These are phyloP conservation scores for Pogoniulus pusillus DNA, from an alignment of 2,797 vertebrate genomes.

Conservation along the genomic window DNA sequence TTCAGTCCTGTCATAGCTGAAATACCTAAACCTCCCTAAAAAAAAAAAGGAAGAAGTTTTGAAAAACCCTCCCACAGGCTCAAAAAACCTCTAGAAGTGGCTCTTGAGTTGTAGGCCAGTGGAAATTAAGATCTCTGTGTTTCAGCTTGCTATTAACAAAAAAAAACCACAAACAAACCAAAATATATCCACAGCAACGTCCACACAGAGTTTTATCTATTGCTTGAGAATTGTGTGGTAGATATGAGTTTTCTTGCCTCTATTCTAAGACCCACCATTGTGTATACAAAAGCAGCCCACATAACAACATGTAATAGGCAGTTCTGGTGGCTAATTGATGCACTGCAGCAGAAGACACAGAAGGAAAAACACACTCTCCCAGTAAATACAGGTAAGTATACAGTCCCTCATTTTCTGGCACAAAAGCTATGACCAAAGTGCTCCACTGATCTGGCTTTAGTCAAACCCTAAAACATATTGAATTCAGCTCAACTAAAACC, in stretches of 20 bases:
- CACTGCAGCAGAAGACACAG: not conserved
- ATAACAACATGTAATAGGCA: accelerated
- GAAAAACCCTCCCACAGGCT: not conserved
- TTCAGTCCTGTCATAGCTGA: constrained; percentile 60
- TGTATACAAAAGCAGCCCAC: not conserved
- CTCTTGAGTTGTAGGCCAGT: not conserved
- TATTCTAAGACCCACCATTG: not conserved
- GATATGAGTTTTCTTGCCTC: not conserved
- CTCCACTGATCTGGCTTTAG: not conserved
- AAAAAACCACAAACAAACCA: not conserved
- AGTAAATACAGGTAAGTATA: not conserved
- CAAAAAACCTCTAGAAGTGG: not conserved
- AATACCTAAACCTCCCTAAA: not conserved
- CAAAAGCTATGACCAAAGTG: not conserved
- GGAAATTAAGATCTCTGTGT: not conserved
- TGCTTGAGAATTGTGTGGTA: accelerated
- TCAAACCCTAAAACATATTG: not conserved
- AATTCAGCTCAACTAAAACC: not conserved
- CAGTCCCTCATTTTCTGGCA: not conserved
- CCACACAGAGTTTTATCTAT: not conserved
- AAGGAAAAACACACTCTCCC: not conserved
- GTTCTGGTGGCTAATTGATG: not conserved
- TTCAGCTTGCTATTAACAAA: not conserved
- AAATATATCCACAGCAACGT: not conserved
- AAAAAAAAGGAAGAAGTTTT: not conserved